Conservation (phyloP, 2,888 invertebrate genomes). For the Sympetrum striolatum region DNA sequence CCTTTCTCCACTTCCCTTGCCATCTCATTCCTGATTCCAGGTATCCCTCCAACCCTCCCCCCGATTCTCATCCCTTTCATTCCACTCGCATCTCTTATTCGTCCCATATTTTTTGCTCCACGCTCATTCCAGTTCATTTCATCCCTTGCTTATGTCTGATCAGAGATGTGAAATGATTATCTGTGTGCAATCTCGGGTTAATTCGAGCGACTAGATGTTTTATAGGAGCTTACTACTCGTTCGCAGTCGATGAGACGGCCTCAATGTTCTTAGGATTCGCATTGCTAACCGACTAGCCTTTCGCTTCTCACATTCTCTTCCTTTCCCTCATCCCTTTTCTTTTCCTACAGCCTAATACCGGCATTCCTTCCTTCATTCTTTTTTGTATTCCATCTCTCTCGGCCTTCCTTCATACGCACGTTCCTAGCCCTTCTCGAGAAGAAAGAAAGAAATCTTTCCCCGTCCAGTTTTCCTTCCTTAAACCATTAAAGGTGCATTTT, state of each 20-base stretch:
- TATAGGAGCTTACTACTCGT: background rate
- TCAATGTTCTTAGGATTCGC: background rate
- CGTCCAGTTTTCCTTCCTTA: background rate
- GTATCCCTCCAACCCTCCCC: background rate
- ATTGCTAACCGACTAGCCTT: background rate
- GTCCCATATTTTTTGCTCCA: background rate
- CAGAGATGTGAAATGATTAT: constrained; percentile 7
- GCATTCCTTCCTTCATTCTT: background rate
- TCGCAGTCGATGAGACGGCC: background rate
- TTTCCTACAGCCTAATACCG: background rate
- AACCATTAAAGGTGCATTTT: background rate
- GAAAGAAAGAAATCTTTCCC: background rate
- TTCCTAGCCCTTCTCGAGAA: background rate
- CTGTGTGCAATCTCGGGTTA: constrained; percentile 28
- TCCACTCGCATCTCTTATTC: background rate
- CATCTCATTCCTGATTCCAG: background rate
- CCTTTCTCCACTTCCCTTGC: background rate
- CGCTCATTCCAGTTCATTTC: background rate
- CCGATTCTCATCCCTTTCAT: background rate
- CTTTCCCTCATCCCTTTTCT: background rate
- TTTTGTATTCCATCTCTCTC: background rate
- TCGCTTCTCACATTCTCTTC: background rate
- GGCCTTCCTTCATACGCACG: background rate
- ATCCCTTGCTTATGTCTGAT: background rate
- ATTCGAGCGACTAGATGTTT: background rate